These are phyloP conservation scores for Poeciliopsis prolifica DNA, from an alignment of 2,113 vertebrate genomes.

Conservation along the genomic window DNA sequence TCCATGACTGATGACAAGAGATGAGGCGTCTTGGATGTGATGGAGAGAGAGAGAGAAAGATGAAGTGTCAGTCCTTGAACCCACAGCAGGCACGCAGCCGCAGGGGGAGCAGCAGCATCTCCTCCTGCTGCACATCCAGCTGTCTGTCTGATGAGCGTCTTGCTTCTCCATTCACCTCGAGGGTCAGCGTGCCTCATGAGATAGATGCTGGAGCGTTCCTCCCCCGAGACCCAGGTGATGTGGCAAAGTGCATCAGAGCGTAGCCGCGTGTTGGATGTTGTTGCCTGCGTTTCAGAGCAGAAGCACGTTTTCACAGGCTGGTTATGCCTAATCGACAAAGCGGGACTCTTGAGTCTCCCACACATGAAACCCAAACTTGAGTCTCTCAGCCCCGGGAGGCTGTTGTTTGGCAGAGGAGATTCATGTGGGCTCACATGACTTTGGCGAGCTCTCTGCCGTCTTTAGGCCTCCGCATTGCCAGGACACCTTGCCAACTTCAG, in stretches of 20 bases:
- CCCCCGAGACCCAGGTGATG: not conserved
- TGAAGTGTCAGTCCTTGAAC: constrained; percentile 62
- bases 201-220: not conserved
- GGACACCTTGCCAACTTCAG: not conserved
- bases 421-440: constrained; percentile 35
- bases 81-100: constrained; percentile 28
- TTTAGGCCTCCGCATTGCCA: constrained; percentile 5
- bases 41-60: constrained; percentile 28
- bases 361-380: constrained; percentile 50
- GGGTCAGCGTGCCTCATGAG: constrained; percentile 33
- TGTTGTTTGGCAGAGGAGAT: constrained; percentile 42
- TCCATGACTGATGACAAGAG: constrained; percentile 48
- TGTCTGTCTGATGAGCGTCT: constrained; percentile 42
- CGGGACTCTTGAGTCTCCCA: constrained; percentile 36
- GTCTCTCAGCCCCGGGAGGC: constrained; percentile 27
- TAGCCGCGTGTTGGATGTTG: not conserved
- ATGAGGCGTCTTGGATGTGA: constrained; percentile 22
- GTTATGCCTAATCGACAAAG: constrained; percentile 16
- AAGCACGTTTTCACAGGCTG: not conserved
- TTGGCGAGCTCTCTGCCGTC: constrained; percentile 20
- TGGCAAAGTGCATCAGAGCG: not conserved
- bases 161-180: constrained; percentile 6
- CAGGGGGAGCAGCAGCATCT: constrained; percentile 32
- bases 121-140: constrained; percentile 47
- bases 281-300: not conserved